Evolutionary conservation across 2,113 vertebrate species (phyloP).

Genomic region (Centropus bengalensis): DNA sequence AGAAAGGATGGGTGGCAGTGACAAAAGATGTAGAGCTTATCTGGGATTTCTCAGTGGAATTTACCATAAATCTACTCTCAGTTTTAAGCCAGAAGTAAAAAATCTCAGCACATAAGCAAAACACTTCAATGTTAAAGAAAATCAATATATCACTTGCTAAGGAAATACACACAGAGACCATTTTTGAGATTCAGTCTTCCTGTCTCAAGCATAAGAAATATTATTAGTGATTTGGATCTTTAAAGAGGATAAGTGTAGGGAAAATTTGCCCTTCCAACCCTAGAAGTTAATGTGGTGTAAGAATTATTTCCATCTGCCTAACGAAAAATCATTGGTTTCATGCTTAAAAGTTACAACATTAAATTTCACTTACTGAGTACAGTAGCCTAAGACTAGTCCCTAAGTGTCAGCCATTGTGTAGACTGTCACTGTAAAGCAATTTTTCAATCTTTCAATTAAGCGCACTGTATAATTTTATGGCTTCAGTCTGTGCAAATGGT

Average conservation of each 20-base stretch:
- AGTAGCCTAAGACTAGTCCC: constrained; percentile 26
- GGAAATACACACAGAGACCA: neutral
- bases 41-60: neutral
- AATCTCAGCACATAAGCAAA: neutral
- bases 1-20: neutral
- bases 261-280: neutral
- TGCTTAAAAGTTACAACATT: constrained; percentile 8
- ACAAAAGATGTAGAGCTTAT: neutral
- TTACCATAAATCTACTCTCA: neutral
- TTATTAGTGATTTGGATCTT: neutral
- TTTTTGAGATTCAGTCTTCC: neutral
- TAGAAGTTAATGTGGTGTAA: constrained; percentile 46
- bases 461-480: constrained; percentile 34
- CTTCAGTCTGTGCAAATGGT: neutral
- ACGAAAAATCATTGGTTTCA: constrained; percentile 40
- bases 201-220: neutral
- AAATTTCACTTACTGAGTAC: neutral
- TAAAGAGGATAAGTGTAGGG: neutral
- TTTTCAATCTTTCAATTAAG: constrained; percentile 63
- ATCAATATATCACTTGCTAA: neutral
- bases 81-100: neutral
- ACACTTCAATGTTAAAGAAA: neutral
- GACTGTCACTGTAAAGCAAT: constrained; percentile 35
- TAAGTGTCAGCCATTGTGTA: constrained; percentile 38
- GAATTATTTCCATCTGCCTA: constrained; percentile 5